These are phyloP conservation scores for Numida meleagris DNA, from an alignment of 2,113 vertebrate genomes.

Conservation along the genomic window DNA sequence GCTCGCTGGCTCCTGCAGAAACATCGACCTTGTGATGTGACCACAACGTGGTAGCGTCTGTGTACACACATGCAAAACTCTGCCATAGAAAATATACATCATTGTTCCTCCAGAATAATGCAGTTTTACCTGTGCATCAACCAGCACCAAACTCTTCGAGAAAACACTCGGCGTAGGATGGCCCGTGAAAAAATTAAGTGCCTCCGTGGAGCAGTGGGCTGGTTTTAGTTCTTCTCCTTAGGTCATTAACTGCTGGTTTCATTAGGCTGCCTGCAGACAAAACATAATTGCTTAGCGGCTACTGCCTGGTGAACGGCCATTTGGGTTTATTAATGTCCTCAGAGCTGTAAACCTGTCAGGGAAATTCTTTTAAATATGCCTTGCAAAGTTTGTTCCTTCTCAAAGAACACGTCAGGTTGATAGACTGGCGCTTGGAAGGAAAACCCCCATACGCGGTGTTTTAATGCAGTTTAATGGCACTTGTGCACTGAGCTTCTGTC, in stretches of 20 bases:
- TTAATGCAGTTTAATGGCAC: neutral
- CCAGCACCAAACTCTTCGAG: neutral
- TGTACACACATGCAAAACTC: fast-evolving
- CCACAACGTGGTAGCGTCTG: fast-evolving
- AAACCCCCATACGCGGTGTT: neutral
- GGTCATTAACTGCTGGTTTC: neutral
- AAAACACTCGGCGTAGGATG: neutral
- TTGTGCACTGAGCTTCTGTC: neutral
- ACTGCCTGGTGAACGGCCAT: neutral
- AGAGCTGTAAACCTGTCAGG: neutral
- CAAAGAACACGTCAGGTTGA: fast-evolving
- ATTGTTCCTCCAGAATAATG: fast-evolving
- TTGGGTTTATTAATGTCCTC: neutral
- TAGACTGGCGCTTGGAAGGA: neutral
- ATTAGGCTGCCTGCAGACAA: slow-evolving; percentile 19
- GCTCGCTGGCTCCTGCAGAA: neutral
- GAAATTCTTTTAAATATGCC: neutral
- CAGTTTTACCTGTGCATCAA: neutral
- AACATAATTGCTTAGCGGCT: neutral
- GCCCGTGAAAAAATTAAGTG: neutral
- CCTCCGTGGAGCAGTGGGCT: neutral
- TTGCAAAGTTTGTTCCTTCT: neutral
- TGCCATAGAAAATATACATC: neutral
- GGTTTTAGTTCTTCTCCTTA: slow-evolving; percentile 3
- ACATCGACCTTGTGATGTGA: neutral